Percentiles rank a stretch among this genome's conserved stretches.
Conservation (phyloP, 2,797 vertebrate genomes). For the Nasua narica region DNA sequence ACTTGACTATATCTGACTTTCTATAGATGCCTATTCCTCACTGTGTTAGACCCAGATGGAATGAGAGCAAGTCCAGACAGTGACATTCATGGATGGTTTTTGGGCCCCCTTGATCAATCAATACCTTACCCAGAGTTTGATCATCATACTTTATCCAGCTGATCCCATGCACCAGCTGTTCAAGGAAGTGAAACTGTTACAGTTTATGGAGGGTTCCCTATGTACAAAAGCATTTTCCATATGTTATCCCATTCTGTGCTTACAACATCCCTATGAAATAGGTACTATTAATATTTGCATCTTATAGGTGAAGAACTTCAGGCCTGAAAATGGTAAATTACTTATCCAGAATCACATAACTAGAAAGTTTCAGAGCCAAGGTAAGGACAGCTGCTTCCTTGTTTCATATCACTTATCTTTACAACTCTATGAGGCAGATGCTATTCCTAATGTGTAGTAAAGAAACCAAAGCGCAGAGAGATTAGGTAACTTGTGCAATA, state of each 20-base stretch:
- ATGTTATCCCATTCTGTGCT: background rate
- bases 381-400: background rate
- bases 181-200: background rate
- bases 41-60: background rate
- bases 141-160: background rate
- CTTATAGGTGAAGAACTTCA: background rate
- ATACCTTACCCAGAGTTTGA: background rate
- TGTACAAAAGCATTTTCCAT: background rate
- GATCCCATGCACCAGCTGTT: background rate
- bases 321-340: background rate
- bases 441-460: background rate
- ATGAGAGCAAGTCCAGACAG: background rate
- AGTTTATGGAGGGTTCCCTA: background rate
- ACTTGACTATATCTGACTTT: background rate
- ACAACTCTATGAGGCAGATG: background rate
- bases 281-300: background rate
- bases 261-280: background rate
- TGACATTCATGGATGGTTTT: background rate
- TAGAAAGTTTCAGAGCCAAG: background rate
- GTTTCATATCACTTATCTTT: background rate
- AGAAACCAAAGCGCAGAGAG: background rate
- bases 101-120: background rate
- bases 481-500: background rate
- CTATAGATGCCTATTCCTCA: background rate
- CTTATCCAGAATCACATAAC: background rate